Percentiles rank a stretch among this genome's conserved stretches.
Evolutionary conservation across 2,797 vertebrate genomes (phyloP).

Genomic region (Knipowitschia caucasica): DNA sequence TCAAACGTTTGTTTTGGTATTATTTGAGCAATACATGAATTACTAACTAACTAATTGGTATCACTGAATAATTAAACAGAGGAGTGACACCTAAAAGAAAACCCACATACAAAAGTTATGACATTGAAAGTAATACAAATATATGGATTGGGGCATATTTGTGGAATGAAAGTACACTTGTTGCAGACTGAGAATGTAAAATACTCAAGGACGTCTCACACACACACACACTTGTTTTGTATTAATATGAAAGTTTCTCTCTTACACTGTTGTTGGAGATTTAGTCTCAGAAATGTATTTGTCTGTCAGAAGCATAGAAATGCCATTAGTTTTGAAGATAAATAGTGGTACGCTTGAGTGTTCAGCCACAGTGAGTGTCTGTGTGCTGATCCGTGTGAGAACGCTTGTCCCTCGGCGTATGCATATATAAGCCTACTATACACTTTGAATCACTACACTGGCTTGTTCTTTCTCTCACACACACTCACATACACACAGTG

Average conservation of each 20-base stretch:
- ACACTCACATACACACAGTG: conserved; percentile 36
- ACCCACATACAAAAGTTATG: neutral
- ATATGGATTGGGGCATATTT: neutral
- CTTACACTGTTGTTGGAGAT: neutral
- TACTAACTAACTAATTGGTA: too few relatives aligned
- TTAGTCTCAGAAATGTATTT: conserved; percentile 13
- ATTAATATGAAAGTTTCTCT: neutral
- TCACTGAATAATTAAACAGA: too few relatives aligned
- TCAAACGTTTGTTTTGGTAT: too few relatives aligned
- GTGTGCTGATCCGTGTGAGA: conserved; percentile 77
- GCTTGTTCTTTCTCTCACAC: conserved; percentile 54
- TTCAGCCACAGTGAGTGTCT: conserved; percentile 49
- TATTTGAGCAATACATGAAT: too few relatives aligned
- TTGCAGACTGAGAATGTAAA: neutral
- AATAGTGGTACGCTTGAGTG: conserved; percentile 39
- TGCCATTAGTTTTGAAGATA: conserved; percentile 36
- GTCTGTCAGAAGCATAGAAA: conserved; percentile 24
- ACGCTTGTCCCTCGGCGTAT: conserved; percentile 67
- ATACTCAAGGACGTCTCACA: neutral
- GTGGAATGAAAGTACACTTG: neutral
- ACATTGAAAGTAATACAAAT: neutral
- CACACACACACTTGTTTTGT: neutral
- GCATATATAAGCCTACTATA: conserved; percentile 73
- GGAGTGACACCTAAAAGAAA: too few relatives aligned
- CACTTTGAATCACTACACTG: conserved; percentile 72